phyloP scores from a whole-genome alignment of 2,797 vertebrate species.

The Eptatretus atami region DNA sequence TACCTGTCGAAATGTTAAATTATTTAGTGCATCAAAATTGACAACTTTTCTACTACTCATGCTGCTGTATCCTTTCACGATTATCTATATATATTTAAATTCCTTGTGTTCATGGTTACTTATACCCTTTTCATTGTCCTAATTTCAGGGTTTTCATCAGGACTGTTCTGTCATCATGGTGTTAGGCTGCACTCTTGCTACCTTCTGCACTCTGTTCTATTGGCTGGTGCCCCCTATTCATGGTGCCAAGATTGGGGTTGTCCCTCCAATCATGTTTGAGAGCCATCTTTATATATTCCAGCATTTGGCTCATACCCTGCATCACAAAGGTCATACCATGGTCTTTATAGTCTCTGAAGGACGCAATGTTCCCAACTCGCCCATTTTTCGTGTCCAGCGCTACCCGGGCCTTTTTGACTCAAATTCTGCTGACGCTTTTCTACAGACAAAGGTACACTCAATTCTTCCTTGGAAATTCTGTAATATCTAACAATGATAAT shows the following conservation, averaged over 20 bases:
- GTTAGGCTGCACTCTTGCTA: too few species aligned
- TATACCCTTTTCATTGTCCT: too few species aligned
- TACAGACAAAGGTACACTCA: slow-evolving; percentile 56
- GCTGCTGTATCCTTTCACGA: too few species aligned
- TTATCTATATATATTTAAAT: too few species aligned
- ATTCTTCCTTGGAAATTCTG: too few species aligned
- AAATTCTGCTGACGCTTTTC: slow-evolving; percentile 58
- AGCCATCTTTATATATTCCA: slow-evolving; percentile 98
- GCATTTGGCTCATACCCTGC: slow-evolving; percentile 52
- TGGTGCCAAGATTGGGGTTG: slow-evolving; percentile 69
- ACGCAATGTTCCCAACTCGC: slow-evolving; percentile 44
- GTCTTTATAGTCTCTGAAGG: slow-evolving; percentile 76
- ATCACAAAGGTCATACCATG: slow-evolving; percentile 50
- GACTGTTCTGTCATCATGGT: too few species aligned
- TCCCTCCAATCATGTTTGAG: slow-evolving; percentile 98
- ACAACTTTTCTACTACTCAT: too few species aligned
- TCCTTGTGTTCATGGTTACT: too few species aligned
- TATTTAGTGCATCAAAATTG: too few species aligned
- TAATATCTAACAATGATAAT: too few species aligned
- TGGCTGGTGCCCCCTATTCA: slow-evolving; percentile 21
- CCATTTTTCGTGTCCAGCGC: slow-evolving; percentile 47
- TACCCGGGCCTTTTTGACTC: slow-evolving; percentile 94
- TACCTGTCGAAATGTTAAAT: too few species aligned
- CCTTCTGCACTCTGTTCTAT: slow-evolving; percentile 18
- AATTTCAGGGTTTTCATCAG: too few species aligned